A percentile compares a stretch with the other conserved stretches of the same genome.
Conservation (phyloP, 2,797 vertebrate genomes). For the Paramormyrops hopkinsi region DNA sequence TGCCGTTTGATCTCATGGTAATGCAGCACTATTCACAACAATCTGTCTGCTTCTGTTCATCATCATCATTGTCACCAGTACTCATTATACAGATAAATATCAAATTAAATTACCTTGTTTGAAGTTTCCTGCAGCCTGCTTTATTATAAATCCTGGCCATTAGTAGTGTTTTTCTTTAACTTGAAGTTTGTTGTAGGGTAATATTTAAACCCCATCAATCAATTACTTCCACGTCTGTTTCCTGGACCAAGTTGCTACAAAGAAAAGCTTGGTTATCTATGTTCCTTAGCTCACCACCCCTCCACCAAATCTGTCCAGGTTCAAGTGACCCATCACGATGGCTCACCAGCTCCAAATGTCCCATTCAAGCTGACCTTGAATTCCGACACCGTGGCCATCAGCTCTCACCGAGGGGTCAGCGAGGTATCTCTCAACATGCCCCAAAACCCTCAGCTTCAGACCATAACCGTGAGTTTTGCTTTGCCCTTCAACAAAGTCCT, state of each 20-base stretch:
- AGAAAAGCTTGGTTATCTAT: background rate
- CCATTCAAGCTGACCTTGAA: slow-evolving; percentile 46
- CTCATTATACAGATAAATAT: background rate
- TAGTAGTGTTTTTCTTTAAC: background rate
- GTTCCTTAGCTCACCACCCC: background rate
- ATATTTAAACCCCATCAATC: background rate
- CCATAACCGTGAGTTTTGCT: slow-evolving; percentile 48
- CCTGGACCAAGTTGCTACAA: background rate
- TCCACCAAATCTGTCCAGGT: slow-evolving; percentile 42
- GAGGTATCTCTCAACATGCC: slow-evolving; percentile 53
- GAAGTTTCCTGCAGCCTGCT: background rate
- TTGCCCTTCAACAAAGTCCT: background rate
- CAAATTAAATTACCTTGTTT: background rate
- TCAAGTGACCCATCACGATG: slow-evolving; percentile 56
- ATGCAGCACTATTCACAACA: slow-evolving; percentile 6
- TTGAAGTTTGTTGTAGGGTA: background rate
- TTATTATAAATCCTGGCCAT: background rate
- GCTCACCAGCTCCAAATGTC: slow-evolving; percentile 46
- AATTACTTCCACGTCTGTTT: background rate
- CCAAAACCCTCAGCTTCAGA: fast-evolving
- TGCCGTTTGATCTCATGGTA: slow-evolving; percentile 63
- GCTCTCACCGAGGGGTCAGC: slow-evolving; percentile 20
- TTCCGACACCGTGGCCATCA: slow-evolving; percentile 16
- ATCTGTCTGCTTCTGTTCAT: background rate
- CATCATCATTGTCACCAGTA: background rate